Percentiles rank a stretch among this genome's conserved stretches.
Evolutionary conservation across 1,140 invertebrate genomes (phyloP).

Genomic region (Diabrotica virgifera): DNA sequence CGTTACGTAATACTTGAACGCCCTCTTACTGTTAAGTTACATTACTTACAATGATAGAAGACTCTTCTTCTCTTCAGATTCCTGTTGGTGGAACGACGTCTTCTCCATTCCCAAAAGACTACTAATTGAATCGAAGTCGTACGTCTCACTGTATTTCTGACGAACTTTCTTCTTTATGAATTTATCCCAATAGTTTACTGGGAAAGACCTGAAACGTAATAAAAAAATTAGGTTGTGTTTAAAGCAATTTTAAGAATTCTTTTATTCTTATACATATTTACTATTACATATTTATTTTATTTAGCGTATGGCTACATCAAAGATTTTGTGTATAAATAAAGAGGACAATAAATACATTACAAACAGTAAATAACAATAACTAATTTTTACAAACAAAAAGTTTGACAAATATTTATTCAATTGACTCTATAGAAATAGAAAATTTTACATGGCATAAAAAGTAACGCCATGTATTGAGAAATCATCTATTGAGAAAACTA

Average conservation of each 20-base stretch:
- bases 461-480: no score
- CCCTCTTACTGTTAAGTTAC: no score
- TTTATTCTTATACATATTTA: conserved; percentile 1
- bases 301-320: no score
- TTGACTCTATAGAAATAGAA: no score
- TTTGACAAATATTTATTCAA: no score
- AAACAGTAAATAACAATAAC: no score
- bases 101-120: conserved; percentile 94
- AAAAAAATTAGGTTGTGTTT: background rate
- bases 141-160: conserved; percentile 95
- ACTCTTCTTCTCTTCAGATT: conserved; percentile 69
- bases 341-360: no score
- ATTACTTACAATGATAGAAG: conserved; percentile 71
- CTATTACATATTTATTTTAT: background rate
- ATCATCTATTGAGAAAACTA: no score
- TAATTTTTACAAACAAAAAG: no score
- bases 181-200: conserved; percentile 99
- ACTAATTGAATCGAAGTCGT: conserved; percentile 95
- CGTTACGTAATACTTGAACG: no score
- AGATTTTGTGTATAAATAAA: no score
- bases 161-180: conserved; percentile 99
- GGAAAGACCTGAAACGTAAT: conserved; percentile 73
- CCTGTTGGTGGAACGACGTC: conserved; percentile 78
- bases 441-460: no score
- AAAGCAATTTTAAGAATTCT: conserved; percentile 4